Percentiles rank a stretch among this genome's conserved stretches.
These are phyloP conservation scores for Emesis furor DNA, from an alignment of 2,888 invertebrate genomes.

Conservation along the genomic window DNA sequence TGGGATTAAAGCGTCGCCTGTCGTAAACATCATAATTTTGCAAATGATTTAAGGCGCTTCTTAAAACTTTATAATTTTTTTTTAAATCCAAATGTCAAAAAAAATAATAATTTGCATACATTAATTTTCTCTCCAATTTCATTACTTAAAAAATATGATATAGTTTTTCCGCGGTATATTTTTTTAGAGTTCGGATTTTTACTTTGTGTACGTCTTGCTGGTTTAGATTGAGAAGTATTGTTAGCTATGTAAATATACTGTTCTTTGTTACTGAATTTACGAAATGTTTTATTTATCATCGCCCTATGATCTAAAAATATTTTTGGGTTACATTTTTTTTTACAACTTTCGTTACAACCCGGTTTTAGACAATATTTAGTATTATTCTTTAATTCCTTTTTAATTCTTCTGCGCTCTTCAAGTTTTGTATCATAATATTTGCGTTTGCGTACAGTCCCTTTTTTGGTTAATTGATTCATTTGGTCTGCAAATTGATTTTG, in stretches of 20 bases:
- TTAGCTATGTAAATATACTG: conserved; percentile 10
- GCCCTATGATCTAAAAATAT: no score
- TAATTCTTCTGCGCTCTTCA: no score
- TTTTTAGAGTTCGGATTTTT: not conserved
- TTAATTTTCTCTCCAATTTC: not conserved
- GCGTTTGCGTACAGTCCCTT: not conserved
- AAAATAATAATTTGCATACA: conserved; percentile 15
- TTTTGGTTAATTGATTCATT: not conserved
- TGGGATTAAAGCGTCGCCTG: no score
- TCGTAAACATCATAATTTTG: no score
- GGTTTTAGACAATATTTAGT: no score
- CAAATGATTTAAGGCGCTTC: no score
- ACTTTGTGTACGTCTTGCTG: not conserved
- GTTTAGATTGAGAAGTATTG: conserved; percentile 11
- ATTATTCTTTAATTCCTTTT: no score
- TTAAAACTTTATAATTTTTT: conserved; percentile 6
- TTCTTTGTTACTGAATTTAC: conserved; percentile 6
- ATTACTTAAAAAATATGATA: not conserved
- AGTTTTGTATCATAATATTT: not conserved
- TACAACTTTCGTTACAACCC: no score
- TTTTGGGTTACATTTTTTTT: no score
- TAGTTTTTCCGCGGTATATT: conserved; percentile 11
- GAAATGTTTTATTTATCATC: conserved; percentile 2
- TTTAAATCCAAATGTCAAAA: not conserved
- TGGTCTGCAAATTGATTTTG: not conserved